A percentile compares a stretch with the other conserved stretches of the same genome.
These are phyloP conservation scores for Vanessa atalanta DNA, from an alignment of 1,140 invertebrate genomes.

Conservation along the genomic window DNA sequence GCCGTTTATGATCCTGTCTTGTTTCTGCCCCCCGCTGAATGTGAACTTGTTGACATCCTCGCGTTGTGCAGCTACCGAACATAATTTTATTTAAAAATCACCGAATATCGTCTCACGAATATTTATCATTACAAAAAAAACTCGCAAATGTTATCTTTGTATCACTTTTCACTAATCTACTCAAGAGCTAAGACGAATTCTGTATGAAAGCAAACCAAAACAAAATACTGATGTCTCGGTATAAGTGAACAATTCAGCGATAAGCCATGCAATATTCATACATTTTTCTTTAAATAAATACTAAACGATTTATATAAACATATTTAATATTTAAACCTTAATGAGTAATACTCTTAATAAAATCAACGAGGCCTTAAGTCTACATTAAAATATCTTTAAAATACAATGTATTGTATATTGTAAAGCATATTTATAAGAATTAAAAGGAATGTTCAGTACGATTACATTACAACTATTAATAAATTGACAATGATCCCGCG, in stretches of 20 bases:
- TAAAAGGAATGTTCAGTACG: conserved; percentile 71
- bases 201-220: too few species aligned
- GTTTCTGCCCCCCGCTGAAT: conserved; percentile 45
- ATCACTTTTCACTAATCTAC: too few species aligned
- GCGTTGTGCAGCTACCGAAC: conserved; percentile 6
- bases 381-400: conserved; percentile 65
- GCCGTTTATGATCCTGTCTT: conserved; percentile 51
- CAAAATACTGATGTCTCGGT: background rate
- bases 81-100: background rate
- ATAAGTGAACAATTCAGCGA: too few species aligned
- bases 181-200: too few species aligned
- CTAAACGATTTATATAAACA: conserved; percentile 53
- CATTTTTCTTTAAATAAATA: conserved; percentile 39
- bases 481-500: conserved; percentile 66
- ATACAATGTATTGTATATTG: conserved; percentile 46
- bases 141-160: background rate
- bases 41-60: conserved; percentile 41
- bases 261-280: background rate
- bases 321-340: conserved; percentile 71
- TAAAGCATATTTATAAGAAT: conserved; percentile 58
- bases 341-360: conserved; percentile 75
- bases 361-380: conserved; percentile 67
- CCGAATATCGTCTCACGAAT: background rate
- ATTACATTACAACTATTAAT: conserved; percentile 34
- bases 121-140: background rate